Base-by-base conservation (phyloP, 2,113 vertebrate species). In the Crotophaga sulcirostris region DNA sequence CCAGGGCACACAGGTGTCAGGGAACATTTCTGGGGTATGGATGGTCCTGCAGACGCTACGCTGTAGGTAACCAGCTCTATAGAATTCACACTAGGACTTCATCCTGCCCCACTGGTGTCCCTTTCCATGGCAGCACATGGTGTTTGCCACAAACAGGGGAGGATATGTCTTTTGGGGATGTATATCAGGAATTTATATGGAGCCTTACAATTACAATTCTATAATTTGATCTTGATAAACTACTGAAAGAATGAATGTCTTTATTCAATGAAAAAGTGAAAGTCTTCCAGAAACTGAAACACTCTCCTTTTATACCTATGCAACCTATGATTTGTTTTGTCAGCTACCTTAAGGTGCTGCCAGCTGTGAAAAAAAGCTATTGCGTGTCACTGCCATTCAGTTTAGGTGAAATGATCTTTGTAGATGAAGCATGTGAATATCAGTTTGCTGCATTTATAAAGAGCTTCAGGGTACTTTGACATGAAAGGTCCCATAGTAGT, bases 301-400 rank as follows among this genome's bases (percentile, higher is more conserved):
- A 0, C 49, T 81, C 56, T 56, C 95, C 44, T 64, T 93, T 93
- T 66, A 58, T 95, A 94, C 69, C 73, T 84, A 40, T 68, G 44
- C 62, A 89, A 94, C 76, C 94, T 84, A 73, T 89, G 91, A 95
- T 95, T 93, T 90, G 86, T 96, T 96, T 96, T 94, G 93, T 94
- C 95, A 94, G 89, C 67, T 89, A 84, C 83, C 86, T 92, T 68
- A 87, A 92, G 89, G 83, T 92, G 77, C 94, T 93, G 84, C 95
- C 86, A 81, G 86, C 92, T 96, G 95, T 95, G 94, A 89, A 94
- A 93, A 47, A 96, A 96, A 95, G 80, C 95, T 90, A 92, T 90
- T 89, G 90, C 86, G 13, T 88, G 90, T 94, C 77, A 77, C 54
- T 12, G 31, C 60, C 11, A 0, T 95, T 96, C 73, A 54, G 69